Evolutionary conservation across 1,140 invertebrate genomes (phyloP), one percentile per base, ranked within the genome.

Genomic region (Frieseomelitta varia): DNA sequence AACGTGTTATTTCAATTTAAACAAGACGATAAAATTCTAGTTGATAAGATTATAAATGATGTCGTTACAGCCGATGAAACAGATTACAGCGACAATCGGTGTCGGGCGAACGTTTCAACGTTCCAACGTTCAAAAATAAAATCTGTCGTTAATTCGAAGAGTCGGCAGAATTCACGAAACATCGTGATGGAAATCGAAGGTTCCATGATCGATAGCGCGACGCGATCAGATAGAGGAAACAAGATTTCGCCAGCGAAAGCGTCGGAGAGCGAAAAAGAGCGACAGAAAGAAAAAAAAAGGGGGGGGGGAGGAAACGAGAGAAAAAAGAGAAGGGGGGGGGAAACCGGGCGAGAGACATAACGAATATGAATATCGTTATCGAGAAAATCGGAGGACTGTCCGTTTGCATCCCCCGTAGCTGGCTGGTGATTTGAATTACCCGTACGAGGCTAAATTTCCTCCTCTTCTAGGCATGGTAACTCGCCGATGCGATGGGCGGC

Each of bases 371-470:
- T 67, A 24, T 81, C 63, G 74, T 69, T 78, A 58, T 21, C 17
- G 69, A 63, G 53, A 51, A 24, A 84, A 56, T 72, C 76, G 21
- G 47, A 47, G 39, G 39, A 24, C 12, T 47, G 56, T 73, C 67
- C 55, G 76, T 61, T 24, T 47, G 24, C 47, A 27, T 76, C 63
- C 39, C 30, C 39, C 53, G 27, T 67, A 55, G 19, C 61, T 55
- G 34, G 11, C 30, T 56, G 30, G 84, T 67, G 85, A 88, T 83
- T 79, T 73, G 75, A 86, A 86, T 83, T 76, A 84, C 69, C 79
- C 76, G 51, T 83, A 72, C 47, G 76, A 61, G 82, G 79, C 56
- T 84, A 69, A 84, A 80, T 84, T 79, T 79, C 71, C 78, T 81
- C 34, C 79, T 56, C 56, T 61, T 69, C 53, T n/a, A 84, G 67